A percentile compares a stretch with the other conserved stretches of the same genome.
Evolutionary conservation across 2,797 vertebrate genomes (phyloP).

Genomic region (Gobionotothen gibberifrons): DNA sequence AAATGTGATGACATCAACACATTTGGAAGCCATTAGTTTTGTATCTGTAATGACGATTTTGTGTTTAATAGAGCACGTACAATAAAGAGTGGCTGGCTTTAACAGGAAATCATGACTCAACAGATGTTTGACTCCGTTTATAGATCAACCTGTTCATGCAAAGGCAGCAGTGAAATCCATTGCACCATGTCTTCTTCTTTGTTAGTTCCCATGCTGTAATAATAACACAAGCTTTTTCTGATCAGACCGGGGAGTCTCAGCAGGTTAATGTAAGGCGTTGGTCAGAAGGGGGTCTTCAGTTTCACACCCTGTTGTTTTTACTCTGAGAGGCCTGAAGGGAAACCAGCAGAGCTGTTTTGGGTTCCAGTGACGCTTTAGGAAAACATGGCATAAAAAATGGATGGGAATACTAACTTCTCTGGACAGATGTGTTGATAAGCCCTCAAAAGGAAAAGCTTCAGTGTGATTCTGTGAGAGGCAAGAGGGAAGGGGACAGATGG

Average conservation of each 20-base stretch:
- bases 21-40: slow-evolving; percentile 61
- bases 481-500: slow-evolving; percentile 40
- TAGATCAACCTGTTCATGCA: slow-evolving; percentile 59
- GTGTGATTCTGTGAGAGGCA: slow-evolving; percentile 31
- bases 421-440: slow-evolving; percentile 82
- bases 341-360: slow-evolving; percentile 48
- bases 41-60: slow-evolving; percentile 34
- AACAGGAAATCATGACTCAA: slow-evolving; percentile 31
- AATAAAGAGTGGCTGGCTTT: slow-evolving; percentile 29
- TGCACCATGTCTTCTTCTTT: slow-evolving; percentile 43
- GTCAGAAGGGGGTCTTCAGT: slow-evolving; percentile 70
- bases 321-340: slow-evolving; percentile 55
- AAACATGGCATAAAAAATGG: slow-evolving; percentile 80
- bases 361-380: slow-evolving; percentile 78
- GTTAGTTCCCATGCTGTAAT: slow-evolving; percentile 54
- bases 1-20: slow-evolving; percentile 15
- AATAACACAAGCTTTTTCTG: slow-evolving; percentile 33
- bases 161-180: slow-evolving; percentile 41
- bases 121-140: slow-evolving; percentile 61
- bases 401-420: slow-evolving; percentile 76
- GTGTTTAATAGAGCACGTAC: slow-evolving; percentile 31
- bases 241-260: slow-evolving; percentile 45
- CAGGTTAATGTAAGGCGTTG: slow-evolving; percentile 54
- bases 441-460: slow-evolving; percentile 56
- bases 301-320: slow-evolving; percentile 68